Base-by-base conservation (phyloP, 2,113 vertebrate species). In the Sisor rabdophorus region DNA sequence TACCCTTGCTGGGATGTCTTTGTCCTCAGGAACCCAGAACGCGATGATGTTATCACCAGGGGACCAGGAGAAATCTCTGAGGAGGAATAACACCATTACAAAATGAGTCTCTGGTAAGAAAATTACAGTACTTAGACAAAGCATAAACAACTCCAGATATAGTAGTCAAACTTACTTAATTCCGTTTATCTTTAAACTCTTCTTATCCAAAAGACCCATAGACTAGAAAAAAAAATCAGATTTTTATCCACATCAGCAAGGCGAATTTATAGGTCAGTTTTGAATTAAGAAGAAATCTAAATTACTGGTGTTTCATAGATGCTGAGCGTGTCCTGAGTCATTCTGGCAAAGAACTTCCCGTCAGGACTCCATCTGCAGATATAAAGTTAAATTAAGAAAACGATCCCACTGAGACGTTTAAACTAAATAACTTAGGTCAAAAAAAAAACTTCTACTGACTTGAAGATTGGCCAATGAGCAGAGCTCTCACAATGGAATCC, bases 391-490 rank as follows among this genome's bases (percentile, higher is more conserved):
- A 12, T 0, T 6, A 1, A 58, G 64, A 26, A 32, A 74, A 56
- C 68, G 22, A 65, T 28, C 3, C 59, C 16, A 5, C 30, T 11
- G 32, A 36, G 19, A 64, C 12, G 50, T 11, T 5, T 12, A 20
- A 52, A 26, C 0, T 3, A 69, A 20, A 28, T 17, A 68, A 19
- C 40, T 13, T 48, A 22, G 8, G 15, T 26, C 11, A 5, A 48
- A 16, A 28, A 71, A 2, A 11, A 13, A 26, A 52, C 20, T 54
- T 12, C 36, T 13, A 89, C 97, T 88, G 86, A 98, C 97, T 98
- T 99, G 84, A 99, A 99, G 81, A 99, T 99, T 65, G 97, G 97
- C 97, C 97, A 99, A 81, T 99, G 97, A 61, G 97, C 96, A 3
- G 97, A 98, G 80, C 95, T 99, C 84, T 99, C 97, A 75, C 96